phyloP scores from a whole-genome alignment of 2,797 vertebrate species.

The Neostethus bicornis region DNA sequence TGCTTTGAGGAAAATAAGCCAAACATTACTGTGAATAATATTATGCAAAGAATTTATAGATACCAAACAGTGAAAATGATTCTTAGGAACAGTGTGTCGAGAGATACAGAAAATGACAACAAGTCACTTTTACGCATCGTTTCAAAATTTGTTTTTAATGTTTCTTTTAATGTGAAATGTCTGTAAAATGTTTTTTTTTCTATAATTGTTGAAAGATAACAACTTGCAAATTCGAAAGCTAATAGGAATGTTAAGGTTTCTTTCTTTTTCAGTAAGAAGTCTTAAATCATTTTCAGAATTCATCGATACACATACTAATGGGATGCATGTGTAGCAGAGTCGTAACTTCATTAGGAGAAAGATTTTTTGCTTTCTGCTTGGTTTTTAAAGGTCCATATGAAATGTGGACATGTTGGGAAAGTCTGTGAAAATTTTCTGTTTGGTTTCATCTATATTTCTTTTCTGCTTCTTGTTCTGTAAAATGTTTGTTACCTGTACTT shows the following conservation, averaged over 20 bases:
- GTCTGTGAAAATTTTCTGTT: slow-evolving; percentile 23
- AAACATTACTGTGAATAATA: slow-evolving; percentile 64
- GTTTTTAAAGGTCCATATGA: slow-evolving; percentile 9
- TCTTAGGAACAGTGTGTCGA: slow-evolving; percentile 33
- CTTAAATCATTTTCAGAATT: too few relatives aligned
- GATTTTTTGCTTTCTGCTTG: slow-evolving; percentile 14
- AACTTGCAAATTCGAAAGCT: too few relatives aligned
- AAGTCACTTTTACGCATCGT: slow-evolving; percentile 17
- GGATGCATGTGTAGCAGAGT: slow-evolving; percentile 9
- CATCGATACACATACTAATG: too few relatives aligned
- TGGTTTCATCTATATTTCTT: slow-evolving; percentile 16
- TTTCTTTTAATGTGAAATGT: slow-evolving; percentile 13
- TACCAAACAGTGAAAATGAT: slow-evolving; percentile 4
- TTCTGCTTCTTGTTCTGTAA: slow-evolving; percentile 50
- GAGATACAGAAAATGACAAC: slow-evolving; percentile 31
- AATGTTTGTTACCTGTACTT: slow-evolving; percentile 40
- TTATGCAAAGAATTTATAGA: slow-evolving; percentile 21
- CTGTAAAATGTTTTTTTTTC: too few relatives aligned
- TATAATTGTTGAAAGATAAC: too few relatives aligned
- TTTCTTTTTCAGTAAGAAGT: too few relatives aligned
- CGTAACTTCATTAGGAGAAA: slow-evolving; percentile 7
- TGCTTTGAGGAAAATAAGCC: slow-evolving; percentile 61
- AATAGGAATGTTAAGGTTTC: too few relatives aligned
- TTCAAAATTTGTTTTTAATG: neutral
- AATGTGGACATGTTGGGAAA: slow-evolving; percentile 14